These are phyloP conservation scores for Luidia sarsii DNA, from an alignment of 53 echinoderm and acorn worm species.

Conservation along the genomic window DNA sequence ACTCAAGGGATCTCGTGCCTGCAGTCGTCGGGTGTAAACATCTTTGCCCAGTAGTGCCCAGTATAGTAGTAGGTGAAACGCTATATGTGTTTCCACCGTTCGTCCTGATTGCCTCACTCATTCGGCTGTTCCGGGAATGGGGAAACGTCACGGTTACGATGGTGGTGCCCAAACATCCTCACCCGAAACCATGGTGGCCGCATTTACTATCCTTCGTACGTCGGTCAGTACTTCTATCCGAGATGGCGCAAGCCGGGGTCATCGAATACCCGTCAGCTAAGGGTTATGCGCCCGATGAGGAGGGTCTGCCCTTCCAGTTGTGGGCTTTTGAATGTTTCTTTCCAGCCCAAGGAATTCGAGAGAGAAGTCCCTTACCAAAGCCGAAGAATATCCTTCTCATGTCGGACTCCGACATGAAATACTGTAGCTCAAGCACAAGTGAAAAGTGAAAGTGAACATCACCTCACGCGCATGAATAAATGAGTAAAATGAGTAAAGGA, in stretches of 20 bases:
- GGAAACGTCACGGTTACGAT: neutral
- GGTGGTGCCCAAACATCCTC: neutral
- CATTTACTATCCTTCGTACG: neutral
- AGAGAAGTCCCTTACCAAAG: no score
- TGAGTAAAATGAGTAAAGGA: no score
- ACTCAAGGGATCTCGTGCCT: no score
- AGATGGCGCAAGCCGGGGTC: neutral
- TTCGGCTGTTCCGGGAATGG: neutral
- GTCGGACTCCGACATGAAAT: no score
- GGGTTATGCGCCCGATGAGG: neutral
- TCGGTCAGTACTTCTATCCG: neutral
- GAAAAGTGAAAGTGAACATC: no score
- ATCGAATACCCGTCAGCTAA: neutral
- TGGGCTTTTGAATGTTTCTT: neutral
- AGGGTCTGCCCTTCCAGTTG: neutral
- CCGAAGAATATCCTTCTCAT: no score
- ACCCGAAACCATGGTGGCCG: neutral
- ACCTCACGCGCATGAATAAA: no score
- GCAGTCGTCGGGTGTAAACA: neutral
- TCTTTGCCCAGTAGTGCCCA: constrained; percentile 8
- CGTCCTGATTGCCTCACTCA: neutral
- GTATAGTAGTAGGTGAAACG: neutral
- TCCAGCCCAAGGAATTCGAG: no score
- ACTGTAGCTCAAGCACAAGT: no score
- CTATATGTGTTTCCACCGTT: constrained; percentile 13